Conservation (phyloP, 2,113 vertebrate genomes). For the Cyanoderma ruficeps region DNA sequence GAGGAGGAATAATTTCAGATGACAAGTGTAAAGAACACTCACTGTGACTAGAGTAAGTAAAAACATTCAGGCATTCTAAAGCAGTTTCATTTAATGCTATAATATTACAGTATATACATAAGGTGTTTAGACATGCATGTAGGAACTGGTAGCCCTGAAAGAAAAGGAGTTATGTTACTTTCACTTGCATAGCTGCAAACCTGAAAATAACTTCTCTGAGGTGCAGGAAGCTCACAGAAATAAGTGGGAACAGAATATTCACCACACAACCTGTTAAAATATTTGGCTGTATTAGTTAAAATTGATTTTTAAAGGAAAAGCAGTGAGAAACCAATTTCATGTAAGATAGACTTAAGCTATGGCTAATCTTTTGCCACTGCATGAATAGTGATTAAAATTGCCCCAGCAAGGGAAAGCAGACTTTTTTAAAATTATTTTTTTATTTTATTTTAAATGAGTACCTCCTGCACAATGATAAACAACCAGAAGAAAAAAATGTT, state of each 20-base stretch:
- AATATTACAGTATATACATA: neutral
- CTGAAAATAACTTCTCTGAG: slow-evolving; percentile 1
- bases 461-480: neutral
- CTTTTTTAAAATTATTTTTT: neutral
- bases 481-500: neutral
- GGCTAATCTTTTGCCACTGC: neutral
- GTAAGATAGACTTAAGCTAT: neutral
- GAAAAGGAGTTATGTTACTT: neutral
- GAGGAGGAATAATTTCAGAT: slow-evolving; percentile 31
- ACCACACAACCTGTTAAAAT: neutral
- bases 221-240: neutral
- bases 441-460: neutral
- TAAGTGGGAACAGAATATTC: neutral
- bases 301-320: neutral
- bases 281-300: neutral
- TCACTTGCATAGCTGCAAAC: neutral
- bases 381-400: neutral
- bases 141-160: neutral
- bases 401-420: neutral
- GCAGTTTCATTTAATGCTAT: neutral
- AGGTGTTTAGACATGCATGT: neutral
- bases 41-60: neutral
- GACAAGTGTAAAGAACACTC: slow-evolving; percentile 39
- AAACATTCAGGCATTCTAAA: slow-evolving; percentile 10
- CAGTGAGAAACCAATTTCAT: neutral